Evolutionary conservation across 2,888 invertebrate species (phyloP).

Genomic region (Neocrepidodera transversa): DNA sequence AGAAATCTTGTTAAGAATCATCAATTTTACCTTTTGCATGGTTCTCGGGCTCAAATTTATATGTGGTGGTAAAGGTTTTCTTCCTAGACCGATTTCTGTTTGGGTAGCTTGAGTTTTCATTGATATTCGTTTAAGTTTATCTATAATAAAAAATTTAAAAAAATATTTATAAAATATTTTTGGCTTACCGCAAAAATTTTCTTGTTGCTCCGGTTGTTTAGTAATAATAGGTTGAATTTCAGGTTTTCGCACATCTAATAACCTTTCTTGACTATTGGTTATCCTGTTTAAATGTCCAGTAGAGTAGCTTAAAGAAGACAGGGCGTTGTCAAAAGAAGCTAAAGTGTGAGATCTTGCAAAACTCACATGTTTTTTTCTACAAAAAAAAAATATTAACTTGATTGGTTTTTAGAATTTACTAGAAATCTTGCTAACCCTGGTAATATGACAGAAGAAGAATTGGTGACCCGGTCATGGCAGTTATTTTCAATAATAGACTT

Average conservation of each 20-base stretch:
- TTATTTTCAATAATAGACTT: constrained; percentile 55
- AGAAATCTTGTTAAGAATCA: neutral
- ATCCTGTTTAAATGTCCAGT: constrained; percentile 57
- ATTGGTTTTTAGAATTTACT: too few species aligned
- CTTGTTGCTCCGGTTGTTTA: constrained; percentile 61
- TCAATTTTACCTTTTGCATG: constrained; percentile 72
- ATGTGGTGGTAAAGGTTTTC: constrained; percentile 73
- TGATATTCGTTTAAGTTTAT: constrained; percentile 81
- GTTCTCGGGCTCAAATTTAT: constrained; percentile 82
- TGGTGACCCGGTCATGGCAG: constrained; percentile 26
- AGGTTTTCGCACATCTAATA: constrained; percentile 75
- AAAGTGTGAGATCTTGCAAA: constrained; percentile 88
- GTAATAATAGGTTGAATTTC: constrained; percentile 60
- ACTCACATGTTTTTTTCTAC: constrained; percentile 87
- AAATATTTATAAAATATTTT: neutral
- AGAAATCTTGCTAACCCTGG: constrained; percentile 36
- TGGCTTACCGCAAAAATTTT: constrained; percentile 65
- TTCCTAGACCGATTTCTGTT: constrained; percentile 78
- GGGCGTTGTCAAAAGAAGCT: constrained; percentile 81
- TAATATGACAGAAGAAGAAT: constrained; percentile 31
- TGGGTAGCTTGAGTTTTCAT: constrained; percentile 96
- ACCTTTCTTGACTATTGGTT: constrained; percentile 71
- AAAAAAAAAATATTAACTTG: constrained; percentile 34
- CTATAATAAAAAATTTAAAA: constrained; percentile 60
- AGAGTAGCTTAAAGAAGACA: constrained; percentile 58